Base-by-base conservation (phyloP, 2,888 invertebrate genomes). In the Plagodis pulveraria region DNA sequence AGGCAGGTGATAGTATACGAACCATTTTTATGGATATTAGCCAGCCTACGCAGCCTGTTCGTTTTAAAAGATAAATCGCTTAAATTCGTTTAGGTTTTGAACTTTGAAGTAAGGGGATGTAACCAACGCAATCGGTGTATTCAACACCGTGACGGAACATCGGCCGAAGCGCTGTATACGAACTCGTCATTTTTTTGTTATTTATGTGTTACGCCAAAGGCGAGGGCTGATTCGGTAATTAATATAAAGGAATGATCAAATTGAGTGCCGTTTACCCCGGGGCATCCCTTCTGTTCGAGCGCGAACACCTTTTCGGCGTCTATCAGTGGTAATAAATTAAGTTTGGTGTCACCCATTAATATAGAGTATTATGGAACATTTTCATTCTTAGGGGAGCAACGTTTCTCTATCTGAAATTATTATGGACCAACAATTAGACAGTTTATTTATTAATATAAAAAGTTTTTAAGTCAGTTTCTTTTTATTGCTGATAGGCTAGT, bases 111-210 rank as follows among this genome's bases (percentile, higher is more conserved):
- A 64, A 76, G 81, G 81, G 82, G 80, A 74, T 80, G 73, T 64
- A 72, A 50, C 50, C 8, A 77, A 80, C 77, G 78, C 76, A 81
- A 78, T 80, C 77, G 80, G 65, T 53, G 67, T 77, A 83, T 69
- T 74, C 80, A 79, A 95, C 86, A 95, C 63, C 95, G 96, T 65
- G 98, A 99, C 91, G 98, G 59, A 56, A 56, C 50, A 55, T 58
- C 45, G 45, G 50, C 36, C 33, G 41, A 10, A 35, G 10, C 11
- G 6, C 40, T 40, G 97, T 61, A 56, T 58, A 50, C 67, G 67
- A 38, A 40, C 48, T 45, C 58, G 60, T 60, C 52, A 81, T 80
- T 84, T 83, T 22, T 84, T 84, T 79, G 80, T 86, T 85, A 84
- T 86, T 86, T 86, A 85, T 86, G 80, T 76, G 61, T 47, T 56